Evolutionary conservation across 2,113 vertebrate genomes (phyloP).

Genomic region (Gobio gobio): DNA sequence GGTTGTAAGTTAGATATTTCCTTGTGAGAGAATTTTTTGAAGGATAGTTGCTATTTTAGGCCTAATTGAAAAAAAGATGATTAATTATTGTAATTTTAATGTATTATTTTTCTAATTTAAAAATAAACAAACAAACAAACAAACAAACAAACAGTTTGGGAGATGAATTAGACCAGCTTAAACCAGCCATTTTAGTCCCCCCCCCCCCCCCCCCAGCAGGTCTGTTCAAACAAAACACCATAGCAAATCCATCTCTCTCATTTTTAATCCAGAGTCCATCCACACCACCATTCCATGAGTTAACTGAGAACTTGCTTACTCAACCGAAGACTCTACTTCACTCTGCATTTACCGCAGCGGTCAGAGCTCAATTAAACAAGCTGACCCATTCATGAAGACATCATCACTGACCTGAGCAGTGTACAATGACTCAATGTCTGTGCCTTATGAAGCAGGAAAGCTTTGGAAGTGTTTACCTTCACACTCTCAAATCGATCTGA

Average conservation of each 20-base stretch:
- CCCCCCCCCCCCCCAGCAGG: neutral
- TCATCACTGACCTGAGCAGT: constrained; percentile 39
- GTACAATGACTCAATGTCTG: constrained; percentile 40
- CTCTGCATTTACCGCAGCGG: constrained; percentile 15
- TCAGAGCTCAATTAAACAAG: constrained; percentile 22
- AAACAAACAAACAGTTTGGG: neutral
- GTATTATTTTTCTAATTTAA: no score
- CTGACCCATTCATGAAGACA: constrained; percentile 28
- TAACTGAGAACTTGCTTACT: neutral
- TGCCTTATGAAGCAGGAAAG: constrained; percentile 47
- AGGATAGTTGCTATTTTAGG: no score
- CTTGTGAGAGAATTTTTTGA: neutral
- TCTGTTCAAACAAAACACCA: neutral
- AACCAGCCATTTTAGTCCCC: neutral
- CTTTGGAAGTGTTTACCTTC: constrained; percentile 50
- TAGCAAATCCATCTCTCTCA: neutral
- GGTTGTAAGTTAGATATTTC: neutral
- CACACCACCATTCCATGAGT: neutral
- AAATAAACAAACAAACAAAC: neutral
- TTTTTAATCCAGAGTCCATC: neutral
- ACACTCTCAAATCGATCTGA: constrained; percentile 52
- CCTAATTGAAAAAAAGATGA: no score
- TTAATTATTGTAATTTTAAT: no score
- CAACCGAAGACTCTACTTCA: constrained; percentile 3
- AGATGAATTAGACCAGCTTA: neutral